phyloP scores from a whole-genome alignment of 2,888 invertebrate genomes.

The Euphydryas editha region DNA sequence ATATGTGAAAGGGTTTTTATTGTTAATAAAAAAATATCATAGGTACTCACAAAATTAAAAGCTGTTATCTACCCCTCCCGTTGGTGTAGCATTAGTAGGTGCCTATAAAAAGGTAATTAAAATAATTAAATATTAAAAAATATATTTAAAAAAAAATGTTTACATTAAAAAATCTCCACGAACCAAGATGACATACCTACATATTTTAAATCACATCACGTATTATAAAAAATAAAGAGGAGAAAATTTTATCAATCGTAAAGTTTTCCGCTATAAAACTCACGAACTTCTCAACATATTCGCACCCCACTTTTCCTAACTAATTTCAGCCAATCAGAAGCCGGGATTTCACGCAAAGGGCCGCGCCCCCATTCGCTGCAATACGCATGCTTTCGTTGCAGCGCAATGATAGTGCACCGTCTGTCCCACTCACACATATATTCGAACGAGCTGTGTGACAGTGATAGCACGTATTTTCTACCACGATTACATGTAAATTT shows the following conservation, averaged over 20 bases:
- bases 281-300: conserved; percentile 64
- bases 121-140: too few relatives aligned
- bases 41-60: too few relatives aligned
- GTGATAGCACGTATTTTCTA: conserved; percentile 59
- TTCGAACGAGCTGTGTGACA: conserved; percentile 47
- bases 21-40: too few relatives aligned
- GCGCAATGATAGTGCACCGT: conserved; percentile 53
- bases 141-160: neutral
- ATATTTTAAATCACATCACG: conserved; percentile 9
- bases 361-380: conserved; percentile 76
- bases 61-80: too few relatives aligned
- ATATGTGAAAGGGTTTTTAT: too few relatives aligned
- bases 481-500: conserved; percentile 77
- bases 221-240: conserved; percentile 42
- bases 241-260: conserved; percentile 42
- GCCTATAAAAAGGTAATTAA: too few relatives aligned
- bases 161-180: conserved; percentile 1
- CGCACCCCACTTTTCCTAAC: conserved; percentile 68
- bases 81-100: too few relatives aligned
- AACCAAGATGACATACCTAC: neutral
- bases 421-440: conserved; percentile 62
- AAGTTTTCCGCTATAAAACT: conserved; percentile 72
- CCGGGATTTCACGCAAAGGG: conserved; percentile 61
- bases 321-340: conserved; percentile 64
- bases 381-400: conserved; percentile 75